A percentile compares a stretch with the other conserved stretches of the same genome.
Evolutionary conservation across 2,888 invertebrate species (phyloP).

Genomic region (Pteria penguin): DNA sequence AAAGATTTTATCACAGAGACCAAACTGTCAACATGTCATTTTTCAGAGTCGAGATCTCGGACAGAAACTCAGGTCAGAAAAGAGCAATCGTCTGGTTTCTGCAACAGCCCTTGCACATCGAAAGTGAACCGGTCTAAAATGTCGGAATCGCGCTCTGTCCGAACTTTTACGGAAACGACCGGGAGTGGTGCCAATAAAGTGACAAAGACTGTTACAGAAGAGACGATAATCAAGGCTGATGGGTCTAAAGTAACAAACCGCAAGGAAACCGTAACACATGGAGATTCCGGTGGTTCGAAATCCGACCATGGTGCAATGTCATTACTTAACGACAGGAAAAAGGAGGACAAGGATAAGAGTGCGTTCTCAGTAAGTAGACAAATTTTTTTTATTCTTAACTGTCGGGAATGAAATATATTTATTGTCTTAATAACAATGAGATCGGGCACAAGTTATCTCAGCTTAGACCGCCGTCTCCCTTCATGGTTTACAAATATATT

Average conservation of each 20-base stretch:
- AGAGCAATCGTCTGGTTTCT: neutral
- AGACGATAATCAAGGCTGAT: conserved; percentile 69
- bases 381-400: too few relatives aligned
- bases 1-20: neutral
- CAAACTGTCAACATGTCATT: neutral
- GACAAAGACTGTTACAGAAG: conserved; percentile 72
- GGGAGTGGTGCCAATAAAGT: conserved; percentile 54
- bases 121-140: neutral
- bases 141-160: conserved; percentile 33
- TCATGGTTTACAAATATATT: too few relatives aligned
- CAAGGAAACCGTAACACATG: conserved; percentile 62
- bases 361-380: neutral
- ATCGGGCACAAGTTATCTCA: too few relatives aligned
- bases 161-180: conserved; percentile 42
- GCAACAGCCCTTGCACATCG: neutral
- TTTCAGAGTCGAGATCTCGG: neutral
- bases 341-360: conserved; percentile 14
- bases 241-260: conserved; percentile 69
- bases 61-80: neutral
- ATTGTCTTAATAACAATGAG: too few relatives aligned
- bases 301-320: neutral
- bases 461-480: too few relatives aligned
- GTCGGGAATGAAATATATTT: too few relatives aligned
- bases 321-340: neutral
- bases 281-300: conserved; percentile 36